These are phyloP conservation scores for Littorina saxatilis DNA, from an alignment of 1,140 invertebrate genomes.

Conservation along the genomic window DNA sequence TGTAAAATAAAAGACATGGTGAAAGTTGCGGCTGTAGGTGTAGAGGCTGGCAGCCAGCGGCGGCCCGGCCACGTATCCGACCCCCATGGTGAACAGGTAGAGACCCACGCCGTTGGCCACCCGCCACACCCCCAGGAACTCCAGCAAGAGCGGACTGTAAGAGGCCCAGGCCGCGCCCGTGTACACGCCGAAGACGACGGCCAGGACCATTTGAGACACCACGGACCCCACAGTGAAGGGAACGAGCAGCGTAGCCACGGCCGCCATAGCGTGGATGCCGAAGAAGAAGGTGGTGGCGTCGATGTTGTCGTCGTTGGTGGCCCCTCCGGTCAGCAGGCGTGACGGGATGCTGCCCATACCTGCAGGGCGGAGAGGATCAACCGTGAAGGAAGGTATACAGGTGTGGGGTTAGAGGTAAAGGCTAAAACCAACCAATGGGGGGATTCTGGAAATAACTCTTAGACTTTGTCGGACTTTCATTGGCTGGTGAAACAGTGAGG, in stretches of 20 bases:
- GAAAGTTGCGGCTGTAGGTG: background rate
- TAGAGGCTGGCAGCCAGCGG: slow-evolving; percentile 49
- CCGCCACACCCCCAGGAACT: slow-evolving; percentile 47
- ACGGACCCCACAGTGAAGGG: background rate
- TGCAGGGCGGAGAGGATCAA: too few species aligned
- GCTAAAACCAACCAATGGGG: too few species aligned
- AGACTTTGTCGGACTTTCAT: too few species aligned
- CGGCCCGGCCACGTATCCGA: slow-evolving; percentile 47
- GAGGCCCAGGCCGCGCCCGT: slow-evolving; percentile 44
- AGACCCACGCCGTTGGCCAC: slow-evolving; percentile 49
- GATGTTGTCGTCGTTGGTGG: slow-evolving; percentile 1
- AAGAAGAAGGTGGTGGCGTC: slow-evolving; percentile 17
- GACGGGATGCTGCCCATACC: slow-evolving; percentile 18
- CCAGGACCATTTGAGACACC: slow-evolving; percentile 20
- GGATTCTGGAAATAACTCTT: too few species aligned
- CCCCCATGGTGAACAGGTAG: slow-evolving; percentile 42
- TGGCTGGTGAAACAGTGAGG: too few species aligned
- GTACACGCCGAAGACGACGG: slow-evolving; percentile 43
- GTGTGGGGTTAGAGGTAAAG: too few species aligned
- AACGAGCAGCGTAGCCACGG: background rate
- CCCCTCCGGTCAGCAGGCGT: slow-evolving; percentile 1
- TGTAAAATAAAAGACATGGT: slow-evolving; percentile 19
- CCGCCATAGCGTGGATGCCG: slow-evolving; percentile 7
- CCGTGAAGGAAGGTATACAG: too few species aligned
- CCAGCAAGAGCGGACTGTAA: slow-evolving; percentile 42